Conservation (phyloP, 2,797 vertebrate genomes). For the Eulemur albifrons region DNA sequence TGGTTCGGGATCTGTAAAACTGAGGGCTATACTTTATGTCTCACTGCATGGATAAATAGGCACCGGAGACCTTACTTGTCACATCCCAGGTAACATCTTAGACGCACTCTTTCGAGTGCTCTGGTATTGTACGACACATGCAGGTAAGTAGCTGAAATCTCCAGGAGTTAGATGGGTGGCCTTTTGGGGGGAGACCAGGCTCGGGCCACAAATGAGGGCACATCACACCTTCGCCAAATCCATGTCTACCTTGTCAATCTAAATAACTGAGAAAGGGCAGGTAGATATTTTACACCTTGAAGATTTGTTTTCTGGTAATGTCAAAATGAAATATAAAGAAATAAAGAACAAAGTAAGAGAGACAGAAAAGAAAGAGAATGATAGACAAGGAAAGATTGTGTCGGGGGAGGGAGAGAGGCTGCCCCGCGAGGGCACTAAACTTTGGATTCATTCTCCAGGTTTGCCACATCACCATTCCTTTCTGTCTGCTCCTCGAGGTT, state of each 20-base stretch:
- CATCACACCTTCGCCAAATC: conserved; percentile 60
- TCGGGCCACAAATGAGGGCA: not conserved
- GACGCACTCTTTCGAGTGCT: not conserved
- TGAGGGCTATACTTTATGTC: conserved; percentile 9
- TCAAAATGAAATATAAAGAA: conserved; percentile 44
- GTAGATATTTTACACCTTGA: conserved; percentile 77
- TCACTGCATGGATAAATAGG: not conserved
- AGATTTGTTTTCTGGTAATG: conserved; percentile 61
- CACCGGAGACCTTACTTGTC: conserved; percentile 48
- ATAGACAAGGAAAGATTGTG: not conserved
- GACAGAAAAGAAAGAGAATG: conserved; percentile 37
- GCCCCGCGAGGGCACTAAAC: conserved; percentile 84
- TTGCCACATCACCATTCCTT: conserved; percentile 95
- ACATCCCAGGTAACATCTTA: not conserved
- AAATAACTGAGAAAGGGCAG: conserved; percentile 69
- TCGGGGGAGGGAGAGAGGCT: conserved; percentile 14
- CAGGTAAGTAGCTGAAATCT: not conserved
- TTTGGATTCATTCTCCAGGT: conserved; percentile 96
- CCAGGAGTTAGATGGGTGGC: not conserved
- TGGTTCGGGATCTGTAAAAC: conserved; percentile 39
- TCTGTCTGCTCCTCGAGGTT: conserved; percentile 89
- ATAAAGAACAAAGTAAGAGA: not conserved
- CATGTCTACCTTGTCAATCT: conserved; percentile 61
- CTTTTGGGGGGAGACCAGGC: conserved; percentile 23
- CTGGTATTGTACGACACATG: conserved; percentile 8